A percentile compares a stretch with the other conserved stretches of the same genome.
Evolutionary conservation across 2,888 invertebrate genomes (phyloP).

Genomic region (Acronicta aceris): DNA sequence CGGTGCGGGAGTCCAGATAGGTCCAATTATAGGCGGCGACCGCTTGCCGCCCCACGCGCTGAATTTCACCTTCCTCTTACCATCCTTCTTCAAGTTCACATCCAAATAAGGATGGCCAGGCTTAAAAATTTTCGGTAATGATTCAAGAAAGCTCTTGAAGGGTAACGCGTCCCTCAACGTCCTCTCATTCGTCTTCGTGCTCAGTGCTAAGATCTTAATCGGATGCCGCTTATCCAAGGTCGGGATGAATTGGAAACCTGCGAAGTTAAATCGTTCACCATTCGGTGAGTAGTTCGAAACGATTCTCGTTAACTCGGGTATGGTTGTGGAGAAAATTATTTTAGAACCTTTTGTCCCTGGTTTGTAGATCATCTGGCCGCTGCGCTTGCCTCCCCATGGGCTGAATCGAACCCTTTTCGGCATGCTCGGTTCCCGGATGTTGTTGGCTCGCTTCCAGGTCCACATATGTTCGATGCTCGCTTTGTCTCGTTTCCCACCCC

Average conservation of each 20-base stretch:
- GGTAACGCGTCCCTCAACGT: slow-evolving; percentile 74
- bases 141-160: slow-evolving; percentile 73
- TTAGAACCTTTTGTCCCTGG: slow-evolving; percentile 75
- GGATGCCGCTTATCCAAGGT: slow-evolving; percentile 76
- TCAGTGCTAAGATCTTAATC: slow-evolving; percentile 75
- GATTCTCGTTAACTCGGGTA: slow-evolving; percentile 78
- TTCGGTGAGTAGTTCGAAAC: slow-evolving; percentile 75
- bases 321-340: slow-evolving; percentile 75
- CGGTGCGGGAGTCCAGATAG: slow-evolving; percentile 81
- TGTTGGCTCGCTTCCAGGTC: slow-evolving; percentile 79
- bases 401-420: slow-evolving; percentile 85
- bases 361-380: slow-evolving; percentile 80
- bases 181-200: slow-evolving; percentile 68
- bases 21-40: slow-evolving; percentile 84
- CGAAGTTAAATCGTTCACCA: slow-evolving; percentile 66
- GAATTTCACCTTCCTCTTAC: slow-evolving; percentile 84
- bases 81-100: slow-evolving; percentile 81
- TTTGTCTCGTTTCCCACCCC: slow-evolving; percentile 80
- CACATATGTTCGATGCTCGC: slow-evolving; percentile 72
- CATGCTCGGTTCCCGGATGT: slow-evolving; percentile 81
- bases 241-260: slow-evolving; percentile 76
- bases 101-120: slow-evolving; percentile 81
- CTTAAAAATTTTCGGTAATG: slow-evolving; percentile 74
- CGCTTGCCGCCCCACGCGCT: slow-evolving; percentile 86
- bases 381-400: slow-evolving; percentile 85